Evolutionary conservation across 1,140 invertebrate genomes (phyloP).

Genomic region (Zaprionus inermis): DNA sequence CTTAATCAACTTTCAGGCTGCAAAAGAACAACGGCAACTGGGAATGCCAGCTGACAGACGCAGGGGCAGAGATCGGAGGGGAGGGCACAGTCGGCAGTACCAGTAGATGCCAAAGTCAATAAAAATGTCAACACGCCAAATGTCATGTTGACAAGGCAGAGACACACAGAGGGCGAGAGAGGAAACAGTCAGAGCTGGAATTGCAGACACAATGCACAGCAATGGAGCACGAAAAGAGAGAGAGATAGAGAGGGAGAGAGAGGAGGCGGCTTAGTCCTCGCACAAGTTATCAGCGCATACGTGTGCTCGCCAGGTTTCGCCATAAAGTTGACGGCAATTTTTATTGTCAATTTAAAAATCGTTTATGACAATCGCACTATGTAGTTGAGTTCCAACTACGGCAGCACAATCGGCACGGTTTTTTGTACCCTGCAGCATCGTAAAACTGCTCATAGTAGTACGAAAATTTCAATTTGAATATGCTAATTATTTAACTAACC

Average conservation of each 20-base stretch:
- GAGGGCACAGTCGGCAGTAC: constrained; percentile 22
- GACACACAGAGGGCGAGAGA: constrained; percentile 40
- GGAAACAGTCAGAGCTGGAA: constrained; percentile 15
- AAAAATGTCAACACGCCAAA: constrained; percentile 82
- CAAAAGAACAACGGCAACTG: constrained; percentile 25
- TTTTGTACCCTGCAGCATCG: constrained; percentile 9
- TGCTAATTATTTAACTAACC: neutral
- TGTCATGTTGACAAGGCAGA: constrained; percentile 81
- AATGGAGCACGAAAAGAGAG: neutral
- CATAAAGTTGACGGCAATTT: constrained; percentile 72
- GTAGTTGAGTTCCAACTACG: constrained; percentile 27
- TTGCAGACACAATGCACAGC: constrained; percentile 36
- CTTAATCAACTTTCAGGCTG: constrained; percentile 76
- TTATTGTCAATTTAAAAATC: constrained; percentile 83
- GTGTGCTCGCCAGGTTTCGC: constrained; percentile 42
- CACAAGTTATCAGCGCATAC: constrained; percentile 12
- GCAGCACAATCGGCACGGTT: neutral
- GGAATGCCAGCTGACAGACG: constrained; percentile 5
- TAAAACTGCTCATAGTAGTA: neutral
- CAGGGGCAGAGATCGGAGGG: neutral
- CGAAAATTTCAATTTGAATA: neutral
- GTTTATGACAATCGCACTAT: constrained; percentile 77
- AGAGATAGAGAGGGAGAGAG: neutral
- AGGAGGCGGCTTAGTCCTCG: constrained; percentile 24
- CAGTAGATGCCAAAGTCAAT: constrained; percentile 75